phyloP scores from a whole-genome alignment of 2,888 invertebrate genomes.

The Caenorhabditis imperialis region DNA sequence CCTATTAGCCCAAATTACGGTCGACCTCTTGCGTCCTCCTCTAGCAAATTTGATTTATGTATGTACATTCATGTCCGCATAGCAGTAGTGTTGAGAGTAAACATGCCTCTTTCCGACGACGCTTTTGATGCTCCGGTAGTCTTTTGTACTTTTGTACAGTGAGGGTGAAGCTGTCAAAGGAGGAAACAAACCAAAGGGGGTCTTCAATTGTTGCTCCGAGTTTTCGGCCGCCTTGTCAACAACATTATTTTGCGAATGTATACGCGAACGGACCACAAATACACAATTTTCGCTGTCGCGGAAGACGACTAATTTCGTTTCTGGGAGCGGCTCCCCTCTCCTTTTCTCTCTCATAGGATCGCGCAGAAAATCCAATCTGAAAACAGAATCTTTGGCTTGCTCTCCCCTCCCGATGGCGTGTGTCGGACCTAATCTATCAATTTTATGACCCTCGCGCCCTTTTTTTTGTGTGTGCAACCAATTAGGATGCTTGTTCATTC shows the following conservation, averaged over 20 bases:
- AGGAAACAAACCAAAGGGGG: no score
- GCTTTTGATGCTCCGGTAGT: background rate
- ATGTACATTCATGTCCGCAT: constrained; percentile 34
- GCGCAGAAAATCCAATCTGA: background rate
- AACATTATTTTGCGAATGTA: constrained; percentile 18
- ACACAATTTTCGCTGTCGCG: constrained; percentile 6
- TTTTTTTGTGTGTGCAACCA: constrained; percentile 49
- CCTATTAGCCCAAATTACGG: constrained; percentile 57
- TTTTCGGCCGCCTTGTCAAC: constrained; percentile 14
- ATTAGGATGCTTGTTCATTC: constrained; percentile 47
- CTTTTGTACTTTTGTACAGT: constrained; percentile 21
- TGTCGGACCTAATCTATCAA: constrained; percentile 49
- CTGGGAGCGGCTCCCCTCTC: background rate
- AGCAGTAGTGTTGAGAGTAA: constrained; percentile 39
- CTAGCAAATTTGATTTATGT: constrained; percentile 39
- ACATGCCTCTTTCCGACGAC: no score
- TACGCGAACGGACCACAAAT: constrained; percentile 12
- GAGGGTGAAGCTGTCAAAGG: no score
- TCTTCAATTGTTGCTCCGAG: no score
- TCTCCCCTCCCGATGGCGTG: no score
- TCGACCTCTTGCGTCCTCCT: constrained; percentile 13
- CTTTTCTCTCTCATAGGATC: background rate
- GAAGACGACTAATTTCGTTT: constrained; percentile 15
- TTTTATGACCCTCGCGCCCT: constrained; percentile 36
- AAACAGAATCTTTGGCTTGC: constrained; percentile 1